Evolutionary conservation across 2,797 vertebrate species (phyloP).

Genomic region (Argyrosomus regius): DNA sequence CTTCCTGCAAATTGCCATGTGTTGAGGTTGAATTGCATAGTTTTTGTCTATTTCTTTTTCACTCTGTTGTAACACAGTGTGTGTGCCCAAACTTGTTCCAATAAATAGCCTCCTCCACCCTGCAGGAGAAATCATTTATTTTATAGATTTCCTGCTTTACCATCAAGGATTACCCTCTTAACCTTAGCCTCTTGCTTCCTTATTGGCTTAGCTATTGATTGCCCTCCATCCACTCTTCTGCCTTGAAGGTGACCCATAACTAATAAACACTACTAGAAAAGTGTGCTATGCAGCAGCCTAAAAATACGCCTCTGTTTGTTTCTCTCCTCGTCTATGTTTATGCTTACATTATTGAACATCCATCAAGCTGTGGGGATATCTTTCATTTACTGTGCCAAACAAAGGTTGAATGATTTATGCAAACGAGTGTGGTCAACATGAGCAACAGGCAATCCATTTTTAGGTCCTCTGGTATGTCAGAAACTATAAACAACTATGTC

Average conservation of each 20-base stretch:
- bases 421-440: neutral
- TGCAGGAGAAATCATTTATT: slow-evolving; percentile 80
- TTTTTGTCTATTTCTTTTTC: slow-evolving; percentile 51
- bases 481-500: slow-evolving; percentile 36
- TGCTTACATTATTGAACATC: slow-evolving; percentile 30
- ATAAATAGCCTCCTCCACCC: slow-evolving; percentile 62
- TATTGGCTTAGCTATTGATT: slow-evolving; percentile 84
- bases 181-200: slow-evolving; percentile 81
- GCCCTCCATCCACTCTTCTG: slow-evolving; percentile 70
- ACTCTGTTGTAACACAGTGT: slow-evolving; percentile 37
- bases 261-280: slow-evolving; percentile 75
- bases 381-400: slow-evolving; percentile 35
- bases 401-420: slow-evolving; percentile 36
- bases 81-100: slow-evolving; percentile 59
- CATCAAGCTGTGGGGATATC: slow-evolving; percentile 11
- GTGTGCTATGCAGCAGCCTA: slow-evolving; percentile 38
- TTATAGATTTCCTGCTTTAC: slow-evolving; percentile 86
- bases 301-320: slow-evolving; percentile 32
- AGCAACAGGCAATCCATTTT: slow-evolving; percentile 7
- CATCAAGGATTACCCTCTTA: slow-evolving; percentile 84
- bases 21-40: slow-evolving; percentile 37
- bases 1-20: slow-evolving; percentile 41
- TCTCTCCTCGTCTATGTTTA: neutral
- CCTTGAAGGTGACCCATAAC: slow-evolving; percentile 83
- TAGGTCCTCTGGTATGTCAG: neutral